Percentiles rank a stretch among this genome's conserved stretches.
These are phyloP conservation scores for Reinhardtius hippoglossoides DNA, from an alignment of 2,113 vertebrate genomes.

Conservation along the genomic window DNA sequence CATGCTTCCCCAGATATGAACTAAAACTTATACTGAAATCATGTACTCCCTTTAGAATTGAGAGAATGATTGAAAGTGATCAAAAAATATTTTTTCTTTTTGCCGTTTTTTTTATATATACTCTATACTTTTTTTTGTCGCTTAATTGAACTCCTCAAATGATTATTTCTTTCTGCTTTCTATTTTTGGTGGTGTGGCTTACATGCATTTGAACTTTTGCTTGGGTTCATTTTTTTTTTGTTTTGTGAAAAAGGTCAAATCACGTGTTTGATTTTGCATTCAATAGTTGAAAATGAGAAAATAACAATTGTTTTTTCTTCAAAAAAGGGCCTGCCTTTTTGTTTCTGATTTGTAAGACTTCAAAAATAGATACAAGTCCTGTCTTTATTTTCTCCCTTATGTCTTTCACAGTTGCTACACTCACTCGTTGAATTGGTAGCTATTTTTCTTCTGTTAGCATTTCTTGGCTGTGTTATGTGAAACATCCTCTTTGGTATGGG, in stretches of 20 bases:
- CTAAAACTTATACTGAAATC: conserved; percentile 81
- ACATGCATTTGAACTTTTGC: conserved; percentile 88
- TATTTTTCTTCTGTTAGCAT: conserved; percentile 87
- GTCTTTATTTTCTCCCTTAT: conserved; percentile 56
- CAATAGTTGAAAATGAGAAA: conserved; percentile 80
- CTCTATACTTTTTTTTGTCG: conserved; percentile 75
- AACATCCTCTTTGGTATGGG: conserved; percentile 88
- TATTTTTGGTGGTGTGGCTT: conserved; percentile 88
- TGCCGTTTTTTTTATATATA: conserved; percentile 85
- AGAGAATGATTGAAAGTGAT: conserved; percentile 84
- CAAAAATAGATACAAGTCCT: conserved; percentile 68
- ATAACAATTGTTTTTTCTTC: conserved; percentile 17
- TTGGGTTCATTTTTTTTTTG: conserved; percentile 76
- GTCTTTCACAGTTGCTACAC: conserved; percentile 87
- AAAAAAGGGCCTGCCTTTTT: conserved; percentile 67
- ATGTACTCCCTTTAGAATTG: conserved; percentile 86
- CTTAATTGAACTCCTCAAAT: conserved; percentile 86
- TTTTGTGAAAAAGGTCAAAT: conserved; percentile 77
- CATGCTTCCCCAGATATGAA: conserved; percentile 55
- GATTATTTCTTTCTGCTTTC: conserved; percentile 87
- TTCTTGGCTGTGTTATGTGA: conserved; percentile 89
- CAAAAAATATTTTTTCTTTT: conserved; percentile 87
- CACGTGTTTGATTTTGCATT: conserved; percentile 85
- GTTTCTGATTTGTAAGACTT: conserved; percentile 81
- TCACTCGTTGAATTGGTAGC: conserved; percentile 85